Percentiles rank a stretch among this genome's conserved stretches.
Evolutionary conservation across 2,888 invertebrate genomes (phyloP).

Genomic region (Cerastis rubricosa): DNA sequence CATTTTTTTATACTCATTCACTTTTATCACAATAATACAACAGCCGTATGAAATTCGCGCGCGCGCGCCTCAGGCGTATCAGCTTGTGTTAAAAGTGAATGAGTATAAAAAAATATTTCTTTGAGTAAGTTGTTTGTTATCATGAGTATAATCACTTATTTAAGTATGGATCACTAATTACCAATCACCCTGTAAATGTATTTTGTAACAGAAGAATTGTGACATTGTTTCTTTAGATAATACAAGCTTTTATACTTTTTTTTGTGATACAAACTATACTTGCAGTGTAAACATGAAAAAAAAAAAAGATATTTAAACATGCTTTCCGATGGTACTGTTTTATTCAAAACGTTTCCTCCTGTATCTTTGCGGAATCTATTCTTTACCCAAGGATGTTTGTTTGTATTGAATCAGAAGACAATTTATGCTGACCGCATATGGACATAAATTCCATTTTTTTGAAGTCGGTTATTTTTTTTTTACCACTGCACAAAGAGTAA

Average conservation of each 20-base stretch:
- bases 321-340: slow-evolving; percentile 21
- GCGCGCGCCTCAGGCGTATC: too few relatives aligned
- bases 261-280: slow-evolving; percentile 18
- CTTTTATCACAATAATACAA: too few relatives aligned
- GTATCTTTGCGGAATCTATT: not conserved
- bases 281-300: slow-evolving; percentile 25
- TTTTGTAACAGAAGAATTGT: slow-evolving; percentile 10
- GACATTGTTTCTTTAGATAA: slow-evolving; percentile 8
- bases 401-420: not conserved
- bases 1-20: too few relatives aligned
- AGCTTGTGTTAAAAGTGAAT: too few relatives aligned
- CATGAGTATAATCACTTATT: too few relatives aligned
- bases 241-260: slow-evolving; percentile 14
- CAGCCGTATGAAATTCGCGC: too few relatives aligned
- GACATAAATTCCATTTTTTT: not conserved
- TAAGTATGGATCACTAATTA: too few relatives aligned
- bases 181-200: too few relatives aligned
- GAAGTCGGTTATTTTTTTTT: not conserved
- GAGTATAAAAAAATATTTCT: too few relatives aligned
- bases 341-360: not conserved
- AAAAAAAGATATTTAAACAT: slow-evolving; percentile 9
- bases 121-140: too few relatives aligned
- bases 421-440: not conserved
- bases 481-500: not conserved
- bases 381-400: not conserved